Percentiles rank a stretch among this genome's conserved stretches.
These are phyloP conservation scores for Helicolenus hilgendorfi DNA, from an alignment of 2,797 vertebrate genomes.

Conservation along the genomic window DNA sequence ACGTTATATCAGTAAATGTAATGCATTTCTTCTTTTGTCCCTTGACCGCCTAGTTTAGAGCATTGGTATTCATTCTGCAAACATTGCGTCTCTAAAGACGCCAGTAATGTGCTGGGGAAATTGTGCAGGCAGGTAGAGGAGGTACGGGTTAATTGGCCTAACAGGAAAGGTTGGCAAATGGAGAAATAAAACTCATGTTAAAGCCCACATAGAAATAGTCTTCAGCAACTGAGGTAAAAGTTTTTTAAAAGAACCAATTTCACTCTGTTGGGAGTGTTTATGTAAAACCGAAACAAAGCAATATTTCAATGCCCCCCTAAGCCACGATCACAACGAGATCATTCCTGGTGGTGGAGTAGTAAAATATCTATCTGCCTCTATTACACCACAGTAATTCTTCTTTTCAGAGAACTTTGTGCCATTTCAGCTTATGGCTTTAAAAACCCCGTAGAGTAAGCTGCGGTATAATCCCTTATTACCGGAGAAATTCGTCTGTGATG, in stretches of 20 bases:
- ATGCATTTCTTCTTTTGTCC: conserved; percentile 71
- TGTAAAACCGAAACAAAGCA: conserved; percentile 34
- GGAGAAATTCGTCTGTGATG: conserved; percentile 23
- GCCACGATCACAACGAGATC: conserved; percentile 10
- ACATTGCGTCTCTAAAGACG: conserved; percentile 45
- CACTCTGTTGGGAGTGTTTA: background rate
- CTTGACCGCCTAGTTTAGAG: conserved; percentile 60
- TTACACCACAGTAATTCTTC: conserved; percentile 25
- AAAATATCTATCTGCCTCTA: conserved; percentile 28
- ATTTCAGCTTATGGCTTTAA: conserved; percentile 52
- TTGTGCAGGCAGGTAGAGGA: conserved; percentile 13
- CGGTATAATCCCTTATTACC: conserved; percentile 53
- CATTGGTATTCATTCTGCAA: conserved; percentile 57
- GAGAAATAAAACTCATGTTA: conserved; percentile 33
- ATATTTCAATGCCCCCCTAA: conserved; percentile 1
- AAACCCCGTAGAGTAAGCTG: conserved; percentile 46
- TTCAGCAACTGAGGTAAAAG: conserved; percentile 1
- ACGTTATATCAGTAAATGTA: conserved; percentile 65
- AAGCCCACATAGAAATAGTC: conserved; percentile 16
- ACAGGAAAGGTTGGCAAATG: conserved; percentile 33
- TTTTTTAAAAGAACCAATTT: conserved; percentile 12
- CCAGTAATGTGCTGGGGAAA: conserved; percentile 18
- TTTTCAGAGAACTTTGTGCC: conserved; percentile 35
- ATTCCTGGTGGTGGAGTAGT: background rate
- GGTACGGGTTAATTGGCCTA: conserved; percentile 56